phyloP scores from a whole-genome alignment of 2,888 invertebrate species.

The Diplolepis rosae region DNA sequence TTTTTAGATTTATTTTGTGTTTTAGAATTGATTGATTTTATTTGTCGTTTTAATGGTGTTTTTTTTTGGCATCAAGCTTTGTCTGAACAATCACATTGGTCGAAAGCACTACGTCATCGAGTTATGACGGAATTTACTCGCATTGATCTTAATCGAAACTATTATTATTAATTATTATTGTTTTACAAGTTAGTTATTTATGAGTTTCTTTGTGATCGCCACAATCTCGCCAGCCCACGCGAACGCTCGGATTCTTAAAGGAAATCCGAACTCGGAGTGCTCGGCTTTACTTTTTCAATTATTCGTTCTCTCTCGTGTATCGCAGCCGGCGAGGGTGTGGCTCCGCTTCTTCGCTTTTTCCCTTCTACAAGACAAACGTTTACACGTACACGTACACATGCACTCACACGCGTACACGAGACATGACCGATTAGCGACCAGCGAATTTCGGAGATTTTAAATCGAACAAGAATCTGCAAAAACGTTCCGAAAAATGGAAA shows the following conservation, averaged over 20 bases:
- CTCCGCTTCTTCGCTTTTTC: slow-evolving; percentile 61
- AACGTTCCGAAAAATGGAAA: slow-evolving; percentile 20
- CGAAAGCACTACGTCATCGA: slow-evolving; percentile 22
- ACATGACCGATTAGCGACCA: slow-evolving; percentile 25
- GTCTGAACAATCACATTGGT: slow-evolving; percentile 13
- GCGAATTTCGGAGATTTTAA: slow-evolving; percentile 17
- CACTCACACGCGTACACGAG: slow-evolving; percentile 32
- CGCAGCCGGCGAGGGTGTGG: slow-evolving; percentile 64
- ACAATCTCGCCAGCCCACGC: slow-evolving; percentile 60
- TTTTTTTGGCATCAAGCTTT: slow-evolving; percentile 6
- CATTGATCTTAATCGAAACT: slow-evolving; percentile 45
- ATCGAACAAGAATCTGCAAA: slow-evolving; percentile 18
- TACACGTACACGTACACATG: slow-evolving; percentile 40
- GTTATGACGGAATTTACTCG: slow-evolving; percentile 11
- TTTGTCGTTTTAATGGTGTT: background rate
- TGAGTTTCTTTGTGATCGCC: slow-evolving; percentile 62
- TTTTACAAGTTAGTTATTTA: slow-evolving; percentile 66
- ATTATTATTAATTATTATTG: slow-evolving; percentile 53
- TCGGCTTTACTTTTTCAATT: slow-evolving; percentile 31
- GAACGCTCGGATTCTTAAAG: slow-evolving; percentile 1
- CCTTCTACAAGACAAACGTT: slow-evolving; percentile 40
- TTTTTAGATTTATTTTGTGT: slow-evolving; percentile 8
- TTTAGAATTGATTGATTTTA: slow-evolving; percentile 14
- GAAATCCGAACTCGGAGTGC: slow-evolving; percentile 10
- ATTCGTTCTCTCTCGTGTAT: slow-evolving; percentile 37